Evolutionary conservation across 2,113 vertebrate species (phyloP).

Genomic region (Synchiropus splendidus): DNA sequence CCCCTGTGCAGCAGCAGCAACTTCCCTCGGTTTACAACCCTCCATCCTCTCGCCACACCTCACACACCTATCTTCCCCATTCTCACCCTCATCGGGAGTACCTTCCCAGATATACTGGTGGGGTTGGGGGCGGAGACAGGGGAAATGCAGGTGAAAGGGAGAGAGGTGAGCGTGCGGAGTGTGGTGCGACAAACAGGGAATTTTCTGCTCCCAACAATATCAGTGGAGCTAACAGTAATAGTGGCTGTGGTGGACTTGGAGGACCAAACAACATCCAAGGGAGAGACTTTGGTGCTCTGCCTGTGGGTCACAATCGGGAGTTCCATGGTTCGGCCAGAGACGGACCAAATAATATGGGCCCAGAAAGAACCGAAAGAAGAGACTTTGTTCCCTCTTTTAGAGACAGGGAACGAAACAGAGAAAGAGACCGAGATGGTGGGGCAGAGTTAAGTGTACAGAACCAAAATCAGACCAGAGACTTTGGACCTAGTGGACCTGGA

Average conservation of each 20-base stretch:
- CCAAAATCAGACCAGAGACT: slow-evolving; percentile 67
- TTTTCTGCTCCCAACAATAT: slow-evolving; percentile 52
- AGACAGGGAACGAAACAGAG: slow-evolving; percentile 58
- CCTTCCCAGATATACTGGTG: slow-evolving; percentile 66
- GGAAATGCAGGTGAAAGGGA: slow-evolving; percentile 58
- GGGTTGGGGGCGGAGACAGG: slow-evolving; percentile 58
- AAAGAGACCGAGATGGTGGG: slow-evolving; percentile 58
- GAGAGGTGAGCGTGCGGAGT: slow-evolving; percentile 62
- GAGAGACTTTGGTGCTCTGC: slow-evolving; percentile 55
- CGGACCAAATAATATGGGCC: slow-evolving; percentile 47
- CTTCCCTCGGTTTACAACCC: slow-evolving; percentile 73
- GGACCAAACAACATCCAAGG: slow-evolving; percentile 44
- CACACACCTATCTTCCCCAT: slow-evolving; percentile 67
- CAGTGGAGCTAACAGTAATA: slow-evolving; percentile 45
- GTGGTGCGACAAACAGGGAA: slow-evolving; percentile 58
- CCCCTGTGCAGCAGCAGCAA: slow-evolving; percentile 72
- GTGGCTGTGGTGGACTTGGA: slow-evolving; percentile 35
- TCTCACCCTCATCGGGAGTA: slow-evolving; percentile 69
- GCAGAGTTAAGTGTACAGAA: slow-evolving; percentile 62
- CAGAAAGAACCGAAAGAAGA: slow-evolving; percentile 60
- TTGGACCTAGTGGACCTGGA: slow-evolving; percentile 52
- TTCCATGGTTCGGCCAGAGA: slow-evolving; percentile 59
- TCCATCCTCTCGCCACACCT: slow-evolving; percentile 66
- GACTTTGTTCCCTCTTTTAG: slow-evolving; percentile 64
- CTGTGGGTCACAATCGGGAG: slow-evolving; percentile 59